Evolutionary conservation across 2,113 vertebrate species (phyloP).

Genomic region (Salvator merianae): DNA sequence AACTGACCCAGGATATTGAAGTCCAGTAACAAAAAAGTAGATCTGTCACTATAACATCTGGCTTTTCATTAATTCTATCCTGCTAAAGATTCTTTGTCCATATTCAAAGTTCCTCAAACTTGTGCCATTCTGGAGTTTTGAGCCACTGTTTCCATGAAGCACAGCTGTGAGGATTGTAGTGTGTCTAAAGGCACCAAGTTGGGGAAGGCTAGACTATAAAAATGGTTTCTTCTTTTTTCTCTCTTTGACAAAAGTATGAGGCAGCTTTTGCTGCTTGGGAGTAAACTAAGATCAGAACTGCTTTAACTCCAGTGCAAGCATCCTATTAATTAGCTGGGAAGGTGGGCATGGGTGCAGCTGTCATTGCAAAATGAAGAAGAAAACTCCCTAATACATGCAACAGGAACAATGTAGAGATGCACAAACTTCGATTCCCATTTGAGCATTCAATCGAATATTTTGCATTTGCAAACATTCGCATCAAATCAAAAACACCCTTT

Average conservation of each 20-base stretch:
- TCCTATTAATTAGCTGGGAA: background rate
- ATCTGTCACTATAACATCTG: background rate
- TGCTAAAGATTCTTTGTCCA: background rate
- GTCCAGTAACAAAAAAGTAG: background rate
- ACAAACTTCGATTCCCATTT: too few species aligned
- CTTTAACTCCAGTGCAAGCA: background rate
- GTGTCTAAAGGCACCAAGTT: too few species aligned
- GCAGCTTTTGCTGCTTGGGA: background rate
- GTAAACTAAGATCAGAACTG: background rate
- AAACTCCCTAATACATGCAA: background rate
- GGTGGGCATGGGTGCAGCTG: background rate
- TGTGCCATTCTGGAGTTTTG: background rate
- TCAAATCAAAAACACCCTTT: too few species aligned
- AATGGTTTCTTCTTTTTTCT: background rate
- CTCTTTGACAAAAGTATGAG: background rate
- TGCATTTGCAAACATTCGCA: too few species aligned
- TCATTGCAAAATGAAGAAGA: accelerated
- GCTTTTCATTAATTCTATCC: background rate
- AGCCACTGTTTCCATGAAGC: too few species aligned
- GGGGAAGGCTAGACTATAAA: too few species aligned
- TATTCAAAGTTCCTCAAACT: background rate
- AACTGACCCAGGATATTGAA: too few species aligned
- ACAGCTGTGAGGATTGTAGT: too few species aligned
- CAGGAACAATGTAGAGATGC: too few species aligned
- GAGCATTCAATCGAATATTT: too few species aligned